Evolutionary conservation across 2,113 vertebrate species (phyloP).

Genomic region (Tympanuchus pallidicinctus): DNA sequence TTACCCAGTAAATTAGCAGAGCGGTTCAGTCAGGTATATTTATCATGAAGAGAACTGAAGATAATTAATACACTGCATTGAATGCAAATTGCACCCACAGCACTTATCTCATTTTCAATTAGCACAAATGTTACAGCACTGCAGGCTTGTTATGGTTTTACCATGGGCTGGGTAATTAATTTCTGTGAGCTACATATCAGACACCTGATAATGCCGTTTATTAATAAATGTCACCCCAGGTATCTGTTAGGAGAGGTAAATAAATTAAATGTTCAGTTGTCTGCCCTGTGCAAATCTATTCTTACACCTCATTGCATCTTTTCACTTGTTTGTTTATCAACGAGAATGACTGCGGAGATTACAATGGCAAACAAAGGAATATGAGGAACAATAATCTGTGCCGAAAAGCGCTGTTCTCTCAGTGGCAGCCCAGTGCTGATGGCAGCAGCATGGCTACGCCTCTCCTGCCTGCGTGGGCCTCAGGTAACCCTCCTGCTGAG

Average conservation of each 20-base stretch:
- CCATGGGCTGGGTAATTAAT: slow-evolving; percentile 89
- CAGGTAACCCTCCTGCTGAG: not conserved
- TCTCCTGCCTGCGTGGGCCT: not conserved
- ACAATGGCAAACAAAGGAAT: slow-evolving; percentile 75
- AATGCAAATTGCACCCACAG: slow-evolving; percentile 89
- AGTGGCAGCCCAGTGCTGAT: fast-evolving
- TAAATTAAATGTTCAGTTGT: slow-evolving; percentile 82
- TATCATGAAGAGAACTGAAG: slow-evolving; percentile 85
- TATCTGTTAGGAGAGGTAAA: slow-evolving; percentile 86
- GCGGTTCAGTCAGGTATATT: slow-evolving; percentile 87
- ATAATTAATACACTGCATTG: slow-evolving; percentile 88
- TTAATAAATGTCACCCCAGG: slow-evolving; percentile 88
- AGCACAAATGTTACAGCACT: slow-evolving; percentile 85
- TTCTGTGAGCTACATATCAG: slow-evolving; percentile 84
- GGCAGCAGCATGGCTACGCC: fast-evolving
- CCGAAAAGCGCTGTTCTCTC: not conserved
- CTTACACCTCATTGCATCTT: slow-evolving; percentile 81
- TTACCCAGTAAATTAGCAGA: slow-evolving; percentile 85
- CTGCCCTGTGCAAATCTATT: slow-evolving; percentile 82
- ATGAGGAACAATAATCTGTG: slow-evolving; percentile 4
- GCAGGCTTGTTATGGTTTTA: slow-evolving; percentile 86
- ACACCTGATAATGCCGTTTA: slow-evolving; percentile 85
- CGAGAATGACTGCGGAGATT: slow-evolving; percentile 69
- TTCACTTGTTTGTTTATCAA: slow-evolving; percentile 78
- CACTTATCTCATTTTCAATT: slow-evolving; percentile 92